Evolutionary conservation across 2,113 vertebrate genomes (phyloP), one percentile per base, ranked within the genome.

Genomic region (Eolophus roseicapilla): DNA sequence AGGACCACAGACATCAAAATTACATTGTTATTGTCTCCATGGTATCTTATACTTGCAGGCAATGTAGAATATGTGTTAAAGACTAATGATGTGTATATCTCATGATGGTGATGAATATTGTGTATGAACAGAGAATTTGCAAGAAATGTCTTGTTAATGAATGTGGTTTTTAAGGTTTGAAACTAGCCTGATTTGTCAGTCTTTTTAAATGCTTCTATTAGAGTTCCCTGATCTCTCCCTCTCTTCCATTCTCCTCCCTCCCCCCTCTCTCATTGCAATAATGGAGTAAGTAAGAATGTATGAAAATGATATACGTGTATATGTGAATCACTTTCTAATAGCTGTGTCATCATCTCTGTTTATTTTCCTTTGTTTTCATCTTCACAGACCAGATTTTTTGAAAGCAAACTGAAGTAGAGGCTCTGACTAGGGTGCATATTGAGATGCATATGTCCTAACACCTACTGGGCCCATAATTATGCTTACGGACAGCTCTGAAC

Each of bases 61-160:
- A 53, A 14, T 23, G 15, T 21, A 43, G 11, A 67, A n/a, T n/a
- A 65, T 10, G 3, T 62, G 13, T 82, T 65, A 33, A 81, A 65
- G 12, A 37, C 12, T 46, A 41, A 41, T 2, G 2, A 2, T 8
- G 86, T 49, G 3, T 68, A 12, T 53, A 23, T 55, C 9, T 19
- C 0, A 0, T 7, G 21, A 25, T 41, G 31, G 27, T 31, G 8
- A 49, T 18, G 4, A 69, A 41, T 44, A 37, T 28, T 69, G 14
- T 55, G 4, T 19, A 41, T 21, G 10, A 73, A 53, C 2, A 5
- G 9, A 37, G 9, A 27, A 24, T 73, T 49, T 57, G 1, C 37
- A n/a, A 46, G 39, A 64, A 59, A 57, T 57, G 37, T 2, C 17
- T 53, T 59, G 4, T 31, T 62, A 57, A 24, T 19, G 1, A 41